These are phyloP conservation scores for Tetragonisca angustula DNA, from an alignment of 2,888 invertebrate species.

Conservation along the genomic window DNA sequence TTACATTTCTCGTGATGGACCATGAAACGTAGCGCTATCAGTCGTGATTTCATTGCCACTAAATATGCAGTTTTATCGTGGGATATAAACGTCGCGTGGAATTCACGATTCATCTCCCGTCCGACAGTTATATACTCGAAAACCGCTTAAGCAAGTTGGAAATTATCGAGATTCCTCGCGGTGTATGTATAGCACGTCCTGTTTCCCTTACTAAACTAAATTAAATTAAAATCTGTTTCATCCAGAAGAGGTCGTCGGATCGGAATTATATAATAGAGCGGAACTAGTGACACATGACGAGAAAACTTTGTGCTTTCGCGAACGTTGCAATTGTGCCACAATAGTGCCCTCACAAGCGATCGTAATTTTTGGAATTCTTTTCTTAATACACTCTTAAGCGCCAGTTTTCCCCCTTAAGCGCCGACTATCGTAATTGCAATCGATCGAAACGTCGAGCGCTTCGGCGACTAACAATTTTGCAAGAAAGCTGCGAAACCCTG, in stretches of 20 bases:
- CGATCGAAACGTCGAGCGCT: too few relatives aligned
- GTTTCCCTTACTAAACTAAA: background rate
- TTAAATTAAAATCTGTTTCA: background rate
- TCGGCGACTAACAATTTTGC: too few relatives aligned
- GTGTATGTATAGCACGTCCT: background rate
- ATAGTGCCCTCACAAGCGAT: too few relatives aligned
- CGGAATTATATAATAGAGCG: too few relatives aligned
- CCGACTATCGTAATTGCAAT: too few relatives aligned
- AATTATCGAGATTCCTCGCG: background rate
- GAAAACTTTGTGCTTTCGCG: too few relatives aligned
- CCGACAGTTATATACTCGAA: background rate
- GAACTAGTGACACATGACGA: too few relatives aligned
- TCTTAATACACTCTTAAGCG: too few relatives aligned
- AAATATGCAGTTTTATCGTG: background rate
- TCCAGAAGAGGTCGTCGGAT: too few relatives aligned
- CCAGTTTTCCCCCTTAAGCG: too few relatives aligned
- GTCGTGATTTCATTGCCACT: constrained; percentile 3
- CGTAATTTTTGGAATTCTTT: too few relatives aligned
- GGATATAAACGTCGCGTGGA: background rate
- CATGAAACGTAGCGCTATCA: background rate
- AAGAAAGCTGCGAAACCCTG: background rate
- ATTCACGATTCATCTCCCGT: background rate
- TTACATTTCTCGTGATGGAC: background rate
- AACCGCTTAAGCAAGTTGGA: background rate
- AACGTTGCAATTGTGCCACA: too few relatives aligned